Conservation (phyloP, 2,797 vertebrate species). For the Enteromius afrohamiltoni region DNA sequence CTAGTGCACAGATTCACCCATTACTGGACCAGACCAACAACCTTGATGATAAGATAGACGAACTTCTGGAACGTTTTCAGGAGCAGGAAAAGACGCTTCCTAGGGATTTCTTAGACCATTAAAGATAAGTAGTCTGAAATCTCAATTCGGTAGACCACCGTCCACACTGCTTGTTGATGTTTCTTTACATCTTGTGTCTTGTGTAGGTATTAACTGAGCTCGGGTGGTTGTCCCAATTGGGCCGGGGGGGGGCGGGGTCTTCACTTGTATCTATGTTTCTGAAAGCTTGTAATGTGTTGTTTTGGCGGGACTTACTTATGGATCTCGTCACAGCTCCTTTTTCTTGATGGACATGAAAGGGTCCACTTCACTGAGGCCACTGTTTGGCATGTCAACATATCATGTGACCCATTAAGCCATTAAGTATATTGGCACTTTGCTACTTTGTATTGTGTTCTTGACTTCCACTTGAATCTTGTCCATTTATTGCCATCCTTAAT, state of each 20-base stretch:
- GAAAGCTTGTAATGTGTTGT: constrained; percentile 49
- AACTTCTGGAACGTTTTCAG: constrained; percentile 92
- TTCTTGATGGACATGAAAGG: constrained; percentile 27
- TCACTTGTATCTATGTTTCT: constrained; percentile 34
- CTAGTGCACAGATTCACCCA: constrained; percentile 84
- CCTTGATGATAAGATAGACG: constrained; percentile 88
- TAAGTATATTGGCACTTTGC: constrained; percentile 51
- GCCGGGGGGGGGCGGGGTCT: not conserved
- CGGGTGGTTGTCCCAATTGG: not conserved
- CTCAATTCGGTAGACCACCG: constrained; percentile 21
- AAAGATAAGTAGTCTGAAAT: constrained; percentile 62
- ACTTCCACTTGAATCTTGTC: constrained; percentile 38
- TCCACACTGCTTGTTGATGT: constrained; percentile 28
- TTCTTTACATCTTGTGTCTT: constrained; percentile 8
- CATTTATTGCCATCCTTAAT: constrained; percentile 30
- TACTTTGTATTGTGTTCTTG: constrained; percentile 49
- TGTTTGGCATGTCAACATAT: constrained; percentile 50
- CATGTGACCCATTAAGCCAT: constrained; percentile 48
- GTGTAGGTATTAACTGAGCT: constrained; percentile 6
- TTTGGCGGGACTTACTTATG: constrained; percentile 38
- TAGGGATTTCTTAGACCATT: constrained; percentile 78
- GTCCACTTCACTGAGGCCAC: constrained; percentile 50
- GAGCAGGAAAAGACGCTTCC: constrained; percentile 87
- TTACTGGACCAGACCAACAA: constrained; percentile 88
- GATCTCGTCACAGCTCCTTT: constrained; percentile 26